Evolutionary conservation across 2,797 vertebrate species (phyloP), one percentile per base, ranked within the genome.

Genomic region (Coreius guichenoti): DNA sequence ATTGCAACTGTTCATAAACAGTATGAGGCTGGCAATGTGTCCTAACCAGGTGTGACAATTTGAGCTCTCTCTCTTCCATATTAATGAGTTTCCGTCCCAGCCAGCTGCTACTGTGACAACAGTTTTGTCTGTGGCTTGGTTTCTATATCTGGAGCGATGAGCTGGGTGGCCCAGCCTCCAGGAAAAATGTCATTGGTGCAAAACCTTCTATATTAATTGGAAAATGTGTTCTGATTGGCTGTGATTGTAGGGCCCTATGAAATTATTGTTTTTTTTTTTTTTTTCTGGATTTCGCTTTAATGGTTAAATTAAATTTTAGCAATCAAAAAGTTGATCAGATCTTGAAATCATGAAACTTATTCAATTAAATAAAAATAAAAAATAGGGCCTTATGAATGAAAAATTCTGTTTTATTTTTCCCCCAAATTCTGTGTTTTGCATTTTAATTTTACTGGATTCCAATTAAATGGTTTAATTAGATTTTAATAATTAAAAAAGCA

Each of bases 71-170:
- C 49, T 33, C 3, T 33, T 33, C 13, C 14, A 77, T 77, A 77
- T 77, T 77, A 58, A 77, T 77, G 54, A 61, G 75, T 43, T 39
- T 39, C 54, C 61, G 75, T 77, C 33, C 14, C 56, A 61, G 26
- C 75, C 75, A 43, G 75, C 33, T 77, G 54, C 75, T 43, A n/a
- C 54, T 11, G 33, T 26, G 8, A 61, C 21, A 19, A 39, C 12
- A 26, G 75, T 43, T 61, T 3, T 58, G 12, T 23, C 49, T 33
- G 73, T 39, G 2, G 4, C 21, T 11, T 26, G 43, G 43, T 47
- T 72, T 72, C 26, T 45, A 6, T 29, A 14, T 68, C 67, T 68
- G 17, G 4, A 11, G 31, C 0, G 4, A 36, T 74, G 73, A 8
- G 47, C 47, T 12, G 26, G 4, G 5, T 3, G 47, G 5, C 26